These are phyloP conservation scores for human (Homo sapiens) DNA, from an alignment of 2,113 vertebrate species.

Conservation along the genomic window DNA sequence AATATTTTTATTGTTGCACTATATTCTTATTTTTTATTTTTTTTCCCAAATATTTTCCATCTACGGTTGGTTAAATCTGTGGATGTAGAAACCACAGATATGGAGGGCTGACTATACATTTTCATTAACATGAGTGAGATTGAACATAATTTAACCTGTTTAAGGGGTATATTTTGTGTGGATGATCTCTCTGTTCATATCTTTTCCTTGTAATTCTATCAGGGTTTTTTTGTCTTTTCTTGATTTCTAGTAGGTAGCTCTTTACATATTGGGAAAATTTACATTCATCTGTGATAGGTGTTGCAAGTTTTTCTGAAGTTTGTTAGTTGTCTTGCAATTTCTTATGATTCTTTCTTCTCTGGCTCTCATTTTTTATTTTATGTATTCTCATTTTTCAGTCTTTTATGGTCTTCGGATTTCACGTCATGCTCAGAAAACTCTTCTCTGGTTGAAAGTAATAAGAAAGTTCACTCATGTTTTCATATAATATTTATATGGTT, in stretches of 20 bases:
- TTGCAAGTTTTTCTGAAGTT: background rate
- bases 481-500: background rate
- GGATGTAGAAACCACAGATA: background rate
- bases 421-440: background rate
- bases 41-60: background rate
- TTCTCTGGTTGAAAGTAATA: background rate
- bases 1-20: background rate
- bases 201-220: background rate
- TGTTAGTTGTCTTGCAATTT: background rate
- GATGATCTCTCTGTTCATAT: background rate
- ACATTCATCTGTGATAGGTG: background rate
- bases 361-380: background rate
- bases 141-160: background rate
- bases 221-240: background rate
- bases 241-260: background rate
- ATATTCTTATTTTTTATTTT: background rate
- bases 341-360: background rate
- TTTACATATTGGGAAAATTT: conserved; percentile 17
- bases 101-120: background rate
- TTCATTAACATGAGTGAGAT: background rate
- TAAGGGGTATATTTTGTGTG: background rate
- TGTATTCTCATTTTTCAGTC: background rate
- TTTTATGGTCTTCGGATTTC: conserved; percentile 30
- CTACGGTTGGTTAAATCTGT: background rate
- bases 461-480: background rate